Percentiles rank a stretch among this genome's conserved stretches.
phyloP scores from a whole-genome alignment of 1,140 invertebrate genomes.

The Drosophila sproati region DNA sequence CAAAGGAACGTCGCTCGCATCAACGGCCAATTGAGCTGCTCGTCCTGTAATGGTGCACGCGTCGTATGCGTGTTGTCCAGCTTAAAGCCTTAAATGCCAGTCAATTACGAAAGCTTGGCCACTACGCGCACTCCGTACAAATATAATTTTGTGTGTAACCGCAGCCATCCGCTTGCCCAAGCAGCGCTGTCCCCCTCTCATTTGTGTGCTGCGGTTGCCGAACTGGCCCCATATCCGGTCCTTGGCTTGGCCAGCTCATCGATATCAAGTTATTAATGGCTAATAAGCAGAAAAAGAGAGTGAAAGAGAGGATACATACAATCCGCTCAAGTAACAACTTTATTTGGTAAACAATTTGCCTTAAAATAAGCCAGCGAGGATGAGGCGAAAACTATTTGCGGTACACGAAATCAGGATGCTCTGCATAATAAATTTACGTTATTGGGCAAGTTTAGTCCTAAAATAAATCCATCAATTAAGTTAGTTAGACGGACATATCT shows the following conservation, averaged over 20 bases:
- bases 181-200: conserved; percentile 22
- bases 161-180: conserved; percentile 52
- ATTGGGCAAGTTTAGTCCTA: too few species aligned
- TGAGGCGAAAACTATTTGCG: not conserved
- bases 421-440: conserved; percentile 1
- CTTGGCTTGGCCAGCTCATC: conserved; percentile 46
- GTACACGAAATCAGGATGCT: conserved; percentile 12
- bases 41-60: conserved; percentile 40
- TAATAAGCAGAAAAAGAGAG: conserved; percentile 50
- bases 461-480: too few species aligned
- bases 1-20: conserved; percentile 70
- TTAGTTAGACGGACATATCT: too few species aligned
- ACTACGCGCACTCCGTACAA: conserved; percentile 19
- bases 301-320: conserved; percentile 21
- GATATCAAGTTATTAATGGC: conserved; percentile 82
- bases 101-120: conserved; percentile 59
- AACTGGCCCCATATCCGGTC: conserved; percentile 28
- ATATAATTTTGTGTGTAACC: conserved; percentile 70
- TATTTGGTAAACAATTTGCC: conserved; percentile 75
- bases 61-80: conserved; percentile 62
- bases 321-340: conserved; percentile 73
- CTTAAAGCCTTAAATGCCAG: conserved; percentile 63
- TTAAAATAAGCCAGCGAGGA: conserved; percentile 47
- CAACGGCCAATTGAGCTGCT: conserved; percentile 42
- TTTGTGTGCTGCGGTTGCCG: conserved; percentile 48